These are phyloP conservation scores for Sylvia atricapilla DNA, from an alignment of 2,113 vertebrate genomes.

Conservation along the genomic window DNA sequence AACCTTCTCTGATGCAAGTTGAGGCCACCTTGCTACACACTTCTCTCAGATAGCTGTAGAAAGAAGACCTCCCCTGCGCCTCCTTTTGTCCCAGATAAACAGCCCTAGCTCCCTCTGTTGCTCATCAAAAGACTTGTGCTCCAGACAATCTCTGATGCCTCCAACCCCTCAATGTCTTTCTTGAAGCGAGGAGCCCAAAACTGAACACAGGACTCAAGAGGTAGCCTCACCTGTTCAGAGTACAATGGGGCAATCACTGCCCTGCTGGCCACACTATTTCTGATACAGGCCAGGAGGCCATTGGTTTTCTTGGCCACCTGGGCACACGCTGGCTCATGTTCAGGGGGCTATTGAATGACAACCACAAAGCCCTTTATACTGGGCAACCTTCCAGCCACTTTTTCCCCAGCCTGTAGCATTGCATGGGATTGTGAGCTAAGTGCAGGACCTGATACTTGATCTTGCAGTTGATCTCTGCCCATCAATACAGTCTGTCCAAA, in stretches of 20 bases:
- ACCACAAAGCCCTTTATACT: accelerated
- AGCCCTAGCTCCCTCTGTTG: accelerated
- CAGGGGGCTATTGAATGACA: accelerated
- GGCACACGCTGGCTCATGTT: background rate
- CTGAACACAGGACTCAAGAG: accelerated
- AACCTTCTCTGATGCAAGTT: background rate
- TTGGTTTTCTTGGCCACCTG: background rate
- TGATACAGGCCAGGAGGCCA: background rate
- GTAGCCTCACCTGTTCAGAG: accelerated
- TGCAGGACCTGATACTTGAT: background rate
- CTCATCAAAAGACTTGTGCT: background rate
- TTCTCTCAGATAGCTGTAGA: background rate
- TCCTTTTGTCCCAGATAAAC: background rate
- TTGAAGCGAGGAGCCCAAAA: background rate
- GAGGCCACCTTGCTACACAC: accelerated
- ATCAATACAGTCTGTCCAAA: background rate
- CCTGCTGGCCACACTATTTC: background rate
- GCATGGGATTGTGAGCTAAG: background rate
- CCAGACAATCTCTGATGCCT: background rate
- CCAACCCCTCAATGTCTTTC: background rate
- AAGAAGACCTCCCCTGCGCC: background rate
- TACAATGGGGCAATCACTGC: background rate
- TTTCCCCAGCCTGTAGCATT: background rate
- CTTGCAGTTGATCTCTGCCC: background rate
- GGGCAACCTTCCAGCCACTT: background rate